Evolutionary conservation across 2,797 vertebrate genomes (phyloP).

Genomic region (Semotilus atromaculatus): DNA sequence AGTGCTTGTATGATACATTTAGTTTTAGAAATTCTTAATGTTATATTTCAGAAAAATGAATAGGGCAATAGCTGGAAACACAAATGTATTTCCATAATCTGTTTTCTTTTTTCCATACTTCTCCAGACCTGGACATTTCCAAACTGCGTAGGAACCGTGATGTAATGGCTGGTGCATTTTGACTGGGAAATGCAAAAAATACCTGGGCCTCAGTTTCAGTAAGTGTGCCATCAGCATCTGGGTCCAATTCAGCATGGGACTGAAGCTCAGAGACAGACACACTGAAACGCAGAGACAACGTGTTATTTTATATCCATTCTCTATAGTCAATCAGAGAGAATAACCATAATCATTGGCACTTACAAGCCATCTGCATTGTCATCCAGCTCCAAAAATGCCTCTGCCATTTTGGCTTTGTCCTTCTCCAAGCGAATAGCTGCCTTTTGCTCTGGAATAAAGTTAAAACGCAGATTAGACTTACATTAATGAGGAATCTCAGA

Average conservation of each 20-base stretch:
- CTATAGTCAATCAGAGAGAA: not conserved
- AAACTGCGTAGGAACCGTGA: not conserved
- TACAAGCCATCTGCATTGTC: conserved; percentile 84
- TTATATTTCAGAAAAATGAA: not conserved
- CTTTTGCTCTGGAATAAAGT: conserved; percentile 80
- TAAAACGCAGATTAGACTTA: not conserved
- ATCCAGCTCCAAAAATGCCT: conserved; percentile 86
- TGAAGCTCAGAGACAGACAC: conserved; percentile 82
- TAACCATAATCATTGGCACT: conserved; percentile 66
- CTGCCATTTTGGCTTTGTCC: conserved; percentile 79
- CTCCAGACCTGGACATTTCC: too few relatives aligned
- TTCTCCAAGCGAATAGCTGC: conserved; percentile 73
- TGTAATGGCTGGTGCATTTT: not conserved
- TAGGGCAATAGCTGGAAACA: not conserved
- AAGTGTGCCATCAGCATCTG: conserved; percentile 80
- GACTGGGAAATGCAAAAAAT: conserved; percentile 31
- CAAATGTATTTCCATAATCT: not conserved
- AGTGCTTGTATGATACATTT: not conserved
- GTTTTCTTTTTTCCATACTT: not conserved
- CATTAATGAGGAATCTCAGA: not conserved
- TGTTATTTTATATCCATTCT: not conserved
- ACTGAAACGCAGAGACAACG: conserved; percentile 67
- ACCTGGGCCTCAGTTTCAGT: conserved; percentile 87
- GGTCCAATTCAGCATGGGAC: conserved; percentile 84
- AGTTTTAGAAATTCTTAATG: not conserved